phyloP scores from a whole-genome alignment of 2,797 vertebrate species.

The Tenualosa ilisha region DNA sequence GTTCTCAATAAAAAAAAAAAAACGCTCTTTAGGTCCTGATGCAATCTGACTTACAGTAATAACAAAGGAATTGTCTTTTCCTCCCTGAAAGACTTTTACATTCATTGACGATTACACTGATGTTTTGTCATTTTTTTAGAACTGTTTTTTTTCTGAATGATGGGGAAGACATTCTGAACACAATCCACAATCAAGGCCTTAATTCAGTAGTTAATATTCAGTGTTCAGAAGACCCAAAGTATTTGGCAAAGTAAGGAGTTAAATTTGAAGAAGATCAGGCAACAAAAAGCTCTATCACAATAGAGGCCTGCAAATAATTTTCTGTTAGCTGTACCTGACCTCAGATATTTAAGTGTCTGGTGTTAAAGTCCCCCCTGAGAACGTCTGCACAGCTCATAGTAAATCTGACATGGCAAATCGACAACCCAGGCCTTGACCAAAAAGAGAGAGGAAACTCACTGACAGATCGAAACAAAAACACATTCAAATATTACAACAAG shows the following conservation, averaged over 20 bases:
- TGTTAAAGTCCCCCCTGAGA: conserved; percentile 13
- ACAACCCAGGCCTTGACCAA: conserved; percentile 11
- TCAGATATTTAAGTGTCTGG: conserved; percentile 26
- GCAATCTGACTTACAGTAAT: neutral
- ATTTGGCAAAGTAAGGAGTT: neutral
- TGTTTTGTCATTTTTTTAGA: too few relatives aligned
- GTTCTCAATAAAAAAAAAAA: neutral
- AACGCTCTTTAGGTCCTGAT: neutral
- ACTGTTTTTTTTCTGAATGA: neutral
- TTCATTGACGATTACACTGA: too few relatives aligned
- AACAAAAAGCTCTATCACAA: neutral
- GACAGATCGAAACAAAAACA: conserved; percentile 43
- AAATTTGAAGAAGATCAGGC: neutral
- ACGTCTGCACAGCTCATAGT: conserved; percentile 34
- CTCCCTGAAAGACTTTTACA: neutral
- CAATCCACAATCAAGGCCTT: neutral
- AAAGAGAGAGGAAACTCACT: conserved; percentile 39
- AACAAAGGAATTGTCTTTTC: neutral
- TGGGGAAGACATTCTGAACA: neutral
- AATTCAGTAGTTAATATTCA: neutral
- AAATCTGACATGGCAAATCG: conserved; percentile 39
- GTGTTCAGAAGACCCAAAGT: neutral
- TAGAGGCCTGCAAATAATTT: conserved; percentile 27
- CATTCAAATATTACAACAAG: conserved; percentile 58
- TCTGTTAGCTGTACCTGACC: conserved; percentile 16